Base-by-base conservation (phyloP, 1,140 invertebrate genomes). In the Drosophila subobscura region DNA sequence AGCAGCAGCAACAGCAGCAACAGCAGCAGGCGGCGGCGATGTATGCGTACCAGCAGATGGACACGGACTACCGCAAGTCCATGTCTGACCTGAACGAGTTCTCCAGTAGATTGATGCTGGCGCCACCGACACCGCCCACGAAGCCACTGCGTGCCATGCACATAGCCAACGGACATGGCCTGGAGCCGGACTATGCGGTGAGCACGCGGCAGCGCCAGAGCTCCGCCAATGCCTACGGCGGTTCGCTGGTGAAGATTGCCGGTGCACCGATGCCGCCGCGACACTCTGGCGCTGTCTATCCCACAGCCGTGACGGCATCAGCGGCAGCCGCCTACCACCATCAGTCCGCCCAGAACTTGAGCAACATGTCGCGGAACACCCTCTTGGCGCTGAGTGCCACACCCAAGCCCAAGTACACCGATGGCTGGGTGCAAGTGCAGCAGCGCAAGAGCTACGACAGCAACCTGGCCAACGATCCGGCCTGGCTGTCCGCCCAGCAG, bases 341-440 rank as follows among this genome's bases (percentile, higher is more conserved):
- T 54, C 89, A 91, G 29, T 90, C 89, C 7, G 81, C 79, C 5
- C 89, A 91, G 27, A 90, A 91, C 71, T 54, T 90, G 37, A 80
- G 70, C 12, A 94, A 95, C 49, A 96, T 96, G 95, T 94, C 94
- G 16, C 93, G 95, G 51, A 95, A 96, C 71, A 96, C 95, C 5
- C 91, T 96, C 37, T 95, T 96, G 89, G 95, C 95, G 2, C 91
- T 97, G 2, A 96, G 95, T 83, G 96, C 96, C 12, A 95, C 94
- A 4, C 96, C 96, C 7, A 94, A 95, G 33, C 93, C 95, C 7
- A 93, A 95, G 83, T 93, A 96, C 61, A 94, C 95, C 44, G 90
- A 92, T 55, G 91, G 85, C 5, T 92, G 91, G 91, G 91, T 91
- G 16, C 91, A 91, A 57, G 84, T 90, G 12, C 81, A 90, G 29